A percentile compares a stretch with the other conserved stretches of the same genome.
Conservation (phyloP, 2,888 invertebrate genomes). For the Tillus elongatus region DNA sequence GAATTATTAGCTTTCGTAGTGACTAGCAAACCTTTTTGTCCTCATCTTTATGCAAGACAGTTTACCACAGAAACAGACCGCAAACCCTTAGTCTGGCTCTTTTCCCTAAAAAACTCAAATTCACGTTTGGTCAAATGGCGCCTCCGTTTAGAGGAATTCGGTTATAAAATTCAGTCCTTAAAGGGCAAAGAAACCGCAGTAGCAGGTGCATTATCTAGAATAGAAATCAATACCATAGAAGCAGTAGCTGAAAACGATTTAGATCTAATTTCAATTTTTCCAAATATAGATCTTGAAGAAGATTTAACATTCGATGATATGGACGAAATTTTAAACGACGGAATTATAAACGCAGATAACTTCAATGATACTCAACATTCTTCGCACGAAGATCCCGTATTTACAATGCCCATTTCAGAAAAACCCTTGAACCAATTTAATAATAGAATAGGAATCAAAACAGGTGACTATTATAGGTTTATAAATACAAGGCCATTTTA, state of each 20-base stretch:
- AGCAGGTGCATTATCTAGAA: too few relatives aligned
- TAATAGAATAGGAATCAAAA: neutral
- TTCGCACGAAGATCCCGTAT: slow-evolving; percentile 1
- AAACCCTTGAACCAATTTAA: too few relatives aligned
- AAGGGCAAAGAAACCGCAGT: too few relatives aligned
- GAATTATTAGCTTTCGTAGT: slow-evolving; percentile 11
- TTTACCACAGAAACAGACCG: slow-evolving; percentile 7
- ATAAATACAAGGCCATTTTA: slow-evolving; percentile 1
- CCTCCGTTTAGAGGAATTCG: neutral
- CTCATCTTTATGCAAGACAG: slow-evolving; percentile 9
- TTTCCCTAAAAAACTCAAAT: too few relatives aligned
- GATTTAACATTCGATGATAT: too few relatives aligned
- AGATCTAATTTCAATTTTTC: too few relatives aligned
- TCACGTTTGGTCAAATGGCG: too few relatives aligned
- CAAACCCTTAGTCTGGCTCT: slow-evolving; percentile 9
- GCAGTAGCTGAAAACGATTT: neutral
- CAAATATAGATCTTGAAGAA: too few relatives aligned
- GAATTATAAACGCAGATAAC: neutral
- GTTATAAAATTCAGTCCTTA: neutral
- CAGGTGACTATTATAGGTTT: neutral
- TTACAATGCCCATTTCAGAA: too few relatives aligned
- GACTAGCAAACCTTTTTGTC: slow-evolving; percentile 13
- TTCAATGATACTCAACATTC: slow-evolving; percentile 4
- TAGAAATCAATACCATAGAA: slow-evolving; percentile 1
- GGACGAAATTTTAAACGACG: too few relatives aligned